Conservation (phyloP, 2,797 vertebrate species). For the Micromesistius poutassou region DNA sequence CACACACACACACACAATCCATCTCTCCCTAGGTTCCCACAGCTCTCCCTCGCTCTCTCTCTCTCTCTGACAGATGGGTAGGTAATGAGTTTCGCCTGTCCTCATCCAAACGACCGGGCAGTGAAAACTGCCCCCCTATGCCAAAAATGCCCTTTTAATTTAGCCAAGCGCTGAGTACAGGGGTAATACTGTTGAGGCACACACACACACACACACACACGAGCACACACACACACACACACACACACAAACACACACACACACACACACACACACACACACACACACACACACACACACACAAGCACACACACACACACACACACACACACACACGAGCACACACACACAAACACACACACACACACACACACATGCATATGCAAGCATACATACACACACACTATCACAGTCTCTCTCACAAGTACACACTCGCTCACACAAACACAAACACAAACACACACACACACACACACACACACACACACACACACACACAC, state of each 20-base stretch:
- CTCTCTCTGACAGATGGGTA: conserved; percentile 69
- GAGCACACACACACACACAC: conserved; percentile 10
- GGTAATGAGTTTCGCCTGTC: conserved; percentile 76
- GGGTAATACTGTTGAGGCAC: conserved; percentile 69
- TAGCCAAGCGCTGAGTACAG: conserved; percentile 74
- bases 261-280: conserved; percentile 23
- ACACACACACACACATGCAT: conserved; percentile 42
- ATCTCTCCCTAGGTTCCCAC: conserved; percentile 64
- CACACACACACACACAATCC: conserved; percentile 18
- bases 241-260: conserved; percentile 19
- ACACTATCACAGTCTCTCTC: neutral
- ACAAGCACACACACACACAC: neutral
- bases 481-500: neutral
- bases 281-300: neutral
- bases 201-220: conserved; percentile 27
- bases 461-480: neutral
- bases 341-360: neutral
- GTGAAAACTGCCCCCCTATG: conserved; percentile 65
- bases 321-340: neutral
- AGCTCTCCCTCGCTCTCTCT: conserved; percentile 61
- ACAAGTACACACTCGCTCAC: neutral
- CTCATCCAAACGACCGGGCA: conserved; percentile 71
- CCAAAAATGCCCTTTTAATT: conserved; percentile 77
- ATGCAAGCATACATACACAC: neutral
- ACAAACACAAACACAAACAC: neutral